phyloP scores from a whole-genome alignment of 2,113 vertebrate species.

The Carassius carassius region DNA sequence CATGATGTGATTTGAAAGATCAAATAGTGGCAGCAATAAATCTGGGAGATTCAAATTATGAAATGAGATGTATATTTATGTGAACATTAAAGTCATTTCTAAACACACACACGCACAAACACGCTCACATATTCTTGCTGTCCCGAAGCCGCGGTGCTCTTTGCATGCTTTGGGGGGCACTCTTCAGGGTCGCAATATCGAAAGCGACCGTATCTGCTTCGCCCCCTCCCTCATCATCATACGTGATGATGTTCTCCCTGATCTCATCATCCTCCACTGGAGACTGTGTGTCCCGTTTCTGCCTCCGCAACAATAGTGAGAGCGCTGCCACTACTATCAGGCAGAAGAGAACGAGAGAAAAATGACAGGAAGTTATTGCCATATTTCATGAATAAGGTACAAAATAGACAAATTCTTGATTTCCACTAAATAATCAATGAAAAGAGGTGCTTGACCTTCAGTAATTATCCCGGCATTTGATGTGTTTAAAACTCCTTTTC shows the following conservation, averaged over 20 bases:
- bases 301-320: slow-evolving; percentile 73
- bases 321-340: slow-evolving; percentile 72
- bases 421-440: neutral
- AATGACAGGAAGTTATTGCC: neutral
- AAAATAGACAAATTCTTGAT: neutral
- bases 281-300: slow-evolving; percentile 73
- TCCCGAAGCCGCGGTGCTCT: slow-evolving; percentile 69
- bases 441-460: neutral
- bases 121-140: slow-evolving; percentile 70
- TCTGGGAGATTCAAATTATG: neutral
- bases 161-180: slow-evolving; percentile 73
- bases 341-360: neutral
- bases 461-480: neutral
- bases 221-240: slow-evolving; percentile 87
- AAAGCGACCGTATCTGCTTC: slow-evolving; percentile 91
- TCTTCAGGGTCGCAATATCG: slow-evolving; percentile 84
- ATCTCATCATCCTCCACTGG: slow-evolving; percentile 77
- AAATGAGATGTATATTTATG: neutral
- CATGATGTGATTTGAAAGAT: slow-evolving; percentile 20
- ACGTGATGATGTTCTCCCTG: slow-evolving; percentile 81
- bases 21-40: slow-evolving; percentile 1
- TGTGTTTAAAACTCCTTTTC: no score
- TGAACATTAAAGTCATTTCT: neutral
- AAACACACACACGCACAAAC: slow-evolving; percentile 1
- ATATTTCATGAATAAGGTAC: neutral